A percentile compares a stretch with the other conserved stretches of the same genome.
These are phyloP conservation scores for Lytechinus pictus DNA, from an alignment of 35 echinoderm and acorn worm genomes.

Conservation along the genomic window DNA sequence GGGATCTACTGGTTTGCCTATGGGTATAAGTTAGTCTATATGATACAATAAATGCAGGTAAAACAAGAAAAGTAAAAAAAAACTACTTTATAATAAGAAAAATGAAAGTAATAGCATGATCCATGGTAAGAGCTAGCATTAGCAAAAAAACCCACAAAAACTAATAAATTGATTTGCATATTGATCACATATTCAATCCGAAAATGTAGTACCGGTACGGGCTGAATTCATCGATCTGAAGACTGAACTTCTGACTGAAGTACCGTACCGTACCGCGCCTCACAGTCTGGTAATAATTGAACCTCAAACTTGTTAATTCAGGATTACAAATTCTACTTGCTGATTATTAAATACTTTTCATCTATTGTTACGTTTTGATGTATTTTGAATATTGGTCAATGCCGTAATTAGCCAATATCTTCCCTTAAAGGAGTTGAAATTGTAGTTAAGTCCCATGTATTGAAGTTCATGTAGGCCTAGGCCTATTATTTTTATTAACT, in stretches of 20 bases:
- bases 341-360: not conserved
- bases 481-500: too few relatives aligned
- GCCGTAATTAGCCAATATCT: not conserved
- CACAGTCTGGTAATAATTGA: not conserved
- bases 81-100: too few relatives aligned
- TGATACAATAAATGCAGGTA: too few relatives aligned
- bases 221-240: not conserved
- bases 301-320: not conserved
- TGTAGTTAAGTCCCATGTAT: not conserved
- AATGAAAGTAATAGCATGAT: not conserved
- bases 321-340: not conserved
- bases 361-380: not conserved
- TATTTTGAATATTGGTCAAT: not conserved
- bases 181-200: not conserved
- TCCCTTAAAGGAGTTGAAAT: not conserved
- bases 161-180: too few relatives aligned
- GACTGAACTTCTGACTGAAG: too few relatives aligned
- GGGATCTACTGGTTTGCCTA: too few relatives aligned
- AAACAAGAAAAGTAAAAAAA: too few relatives aligned
- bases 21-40: too few relatives aligned
- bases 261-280: not conserved
- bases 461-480: not conserved
- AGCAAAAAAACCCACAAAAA: too few relatives aligned
- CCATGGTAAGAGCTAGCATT: not conserved
- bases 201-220: too few relatives aligned